These are phyloP conservation scores for Crotalus horridus DNA, from an alignment of 2,113 vertebrate genomes.

Conservation along the genomic window DNA sequence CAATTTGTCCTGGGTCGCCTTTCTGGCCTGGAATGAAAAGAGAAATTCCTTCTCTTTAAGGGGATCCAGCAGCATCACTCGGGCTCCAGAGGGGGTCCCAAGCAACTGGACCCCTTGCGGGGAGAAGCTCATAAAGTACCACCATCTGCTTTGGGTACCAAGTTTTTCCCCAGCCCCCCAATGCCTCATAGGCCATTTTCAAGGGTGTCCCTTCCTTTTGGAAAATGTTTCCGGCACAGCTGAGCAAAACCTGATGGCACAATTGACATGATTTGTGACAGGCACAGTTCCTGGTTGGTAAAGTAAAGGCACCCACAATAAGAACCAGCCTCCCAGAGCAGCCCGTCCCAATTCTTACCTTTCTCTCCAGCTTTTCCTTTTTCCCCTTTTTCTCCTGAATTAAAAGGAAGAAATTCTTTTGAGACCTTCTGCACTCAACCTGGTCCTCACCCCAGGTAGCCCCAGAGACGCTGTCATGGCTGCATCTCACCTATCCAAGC, in stretches of 20 bases:
- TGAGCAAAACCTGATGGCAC: background rate
- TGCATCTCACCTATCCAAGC: too few relatives aligned
- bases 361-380: background rate
- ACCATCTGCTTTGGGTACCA: too few relatives aligned
- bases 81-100: background rate
- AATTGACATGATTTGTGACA: background rate
- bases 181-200: too few relatives aligned
- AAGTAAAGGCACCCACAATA: background rate
- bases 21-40: background rate
- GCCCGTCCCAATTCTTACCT: background rate
- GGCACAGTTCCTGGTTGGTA: accelerated
- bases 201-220: background rate
- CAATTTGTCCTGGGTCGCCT: background rate
- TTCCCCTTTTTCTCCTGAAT: background rate
- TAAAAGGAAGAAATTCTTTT: too few relatives aligned
- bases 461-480: background rate
- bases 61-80: accelerated
- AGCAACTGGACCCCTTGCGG: background rate
- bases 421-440: background rate
- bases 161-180: background rate
- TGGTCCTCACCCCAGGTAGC: background rate
- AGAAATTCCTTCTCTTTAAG: background rate
- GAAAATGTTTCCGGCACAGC: too few relatives aligned
- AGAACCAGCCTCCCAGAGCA: background rate
- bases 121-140: background rate